These are phyloP conservation scores for Galeruca laticollis DNA, from an alignment of 2,888 invertebrate species.

Conservation along the genomic window DNA sequence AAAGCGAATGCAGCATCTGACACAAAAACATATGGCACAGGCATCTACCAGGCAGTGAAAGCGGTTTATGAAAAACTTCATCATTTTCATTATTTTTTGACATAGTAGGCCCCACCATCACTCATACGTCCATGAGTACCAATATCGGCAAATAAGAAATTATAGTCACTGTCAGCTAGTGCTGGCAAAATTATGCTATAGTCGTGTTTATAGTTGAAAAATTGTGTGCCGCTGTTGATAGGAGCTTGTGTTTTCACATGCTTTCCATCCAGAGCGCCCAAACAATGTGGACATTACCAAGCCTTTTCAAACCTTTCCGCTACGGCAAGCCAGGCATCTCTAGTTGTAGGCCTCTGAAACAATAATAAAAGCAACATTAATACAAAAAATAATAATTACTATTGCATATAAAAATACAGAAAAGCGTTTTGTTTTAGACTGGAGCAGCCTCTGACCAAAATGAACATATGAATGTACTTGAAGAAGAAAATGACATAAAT, in stretches of 20 bases:
- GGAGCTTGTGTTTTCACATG: constrained; percentile 16
- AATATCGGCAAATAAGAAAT: constrained; percentile 6
- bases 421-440: too few relatives aligned
- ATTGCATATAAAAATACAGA: too few relatives aligned
- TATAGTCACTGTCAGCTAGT: constrained; percentile 9
- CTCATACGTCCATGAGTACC: background rate
- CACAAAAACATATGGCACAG: too few relatives aligned
- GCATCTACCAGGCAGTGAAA: too few relatives aligned
- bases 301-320: background rate
- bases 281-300: constrained; percentile 3
- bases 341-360: background rate
- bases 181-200: too few relatives aligned
- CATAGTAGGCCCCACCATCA: background rate
- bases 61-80: too few relatives aligned
- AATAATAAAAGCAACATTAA: too few relatives aligned
- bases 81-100: too few relatives aligned
- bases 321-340: background rate
- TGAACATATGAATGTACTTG: too few relatives aligned
- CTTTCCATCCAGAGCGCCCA: constrained; percentile 13
- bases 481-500: too few relatives aligned
- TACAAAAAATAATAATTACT: background rate
- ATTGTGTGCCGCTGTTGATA: constrained; percentile 5
- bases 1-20: too few relatives aligned
- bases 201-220: constrained; percentile 9
- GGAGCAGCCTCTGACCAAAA: too few relatives aligned